Base-by-base conservation (phyloP, 2,888 invertebrate species). In the Drosophila anomelani region DNA sequence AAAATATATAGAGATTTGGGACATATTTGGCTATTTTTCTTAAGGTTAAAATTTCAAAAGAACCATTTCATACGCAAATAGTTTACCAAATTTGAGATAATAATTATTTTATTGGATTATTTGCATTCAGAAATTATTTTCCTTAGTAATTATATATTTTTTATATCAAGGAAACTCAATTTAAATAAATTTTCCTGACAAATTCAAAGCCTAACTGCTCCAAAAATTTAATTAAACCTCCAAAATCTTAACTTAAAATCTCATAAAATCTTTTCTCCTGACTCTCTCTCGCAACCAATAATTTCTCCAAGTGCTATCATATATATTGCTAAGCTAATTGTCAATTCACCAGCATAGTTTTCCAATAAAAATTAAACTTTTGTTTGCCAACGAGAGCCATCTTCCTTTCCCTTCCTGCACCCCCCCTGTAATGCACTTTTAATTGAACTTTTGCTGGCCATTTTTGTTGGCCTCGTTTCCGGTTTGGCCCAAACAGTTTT, bases 401-500 rank as follows among this genome's bases (percentile, higher is more conserved):
- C 26, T 20, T n/a, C 26, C n/a, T 17, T 17, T 36, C 3, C 34
- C 20, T 32, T 13, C 5, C 6, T 20, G 23, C 29, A 26, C 39
- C 12, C 43, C 36, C 13, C 44, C 32, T 29, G 26, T 63, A 49
- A 62, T 53, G 64, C 64, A 66, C 51, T 66, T 56, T 49, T 63
- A 69, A 61, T 59, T 57, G 56, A 66, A 41, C 61, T 47, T 63
- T 38, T 51, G 9, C 53, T 51, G 57, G 41, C 8, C 36, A 62
- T 68, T 64, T 51, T 51, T 49, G 12, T 43, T 51, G 23, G 56
- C 34, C 54, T 71, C 39, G 61, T 60, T 44, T 61, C 38, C 54
- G 36, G 47, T 36, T 34, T 36, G 8, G 23, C 26, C 15, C 54
- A 2, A 51, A 53, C 71, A 95, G 90, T 94, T 94, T 81, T 92